Conservation (phyloP, 2,888 invertebrate species). For the Ophion costatus region DNA sequence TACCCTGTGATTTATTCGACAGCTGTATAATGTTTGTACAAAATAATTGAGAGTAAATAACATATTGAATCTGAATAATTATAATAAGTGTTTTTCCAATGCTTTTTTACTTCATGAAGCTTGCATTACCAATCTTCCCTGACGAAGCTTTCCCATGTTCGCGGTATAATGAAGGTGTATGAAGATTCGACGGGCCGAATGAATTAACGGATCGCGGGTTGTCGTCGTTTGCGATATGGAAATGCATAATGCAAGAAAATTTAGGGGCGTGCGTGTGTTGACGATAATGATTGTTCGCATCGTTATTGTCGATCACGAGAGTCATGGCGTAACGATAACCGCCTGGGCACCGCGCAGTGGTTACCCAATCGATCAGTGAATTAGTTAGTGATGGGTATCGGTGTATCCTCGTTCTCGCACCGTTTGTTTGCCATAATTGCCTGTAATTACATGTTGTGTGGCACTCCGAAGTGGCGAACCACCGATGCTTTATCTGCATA, state of each 20-base stretch:
- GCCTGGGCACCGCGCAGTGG: slow-evolving; percentile 44
- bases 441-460: slow-evolving; percentile 58
- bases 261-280: slow-evolving; percentile 22
- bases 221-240: slow-evolving; percentile 32
- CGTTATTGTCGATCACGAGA: slow-evolving; percentile 62
- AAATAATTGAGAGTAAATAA: neutral
- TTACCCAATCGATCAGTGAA: slow-evolving; percentile 66
- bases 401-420: slow-evolving; percentile 37
- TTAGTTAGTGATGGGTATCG: slow-evolving; percentile 64
- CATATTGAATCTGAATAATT: neutral
- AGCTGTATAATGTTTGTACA: neutral
- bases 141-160: neutral
- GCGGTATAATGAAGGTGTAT: neutral
- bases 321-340: slow-evolving; percentile 56
- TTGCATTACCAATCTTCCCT: neutral
- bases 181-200: slow-evolving; percentile 1
- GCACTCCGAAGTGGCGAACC: slow-evolving; percentile 42
- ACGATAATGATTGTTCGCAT: slow-evolving; percentile 60
- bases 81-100: neutral
- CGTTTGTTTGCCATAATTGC: slow-evolving; percentile 66
- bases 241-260: slow-evolving; percentile 26
- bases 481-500: slow-evolving; percentile 40
- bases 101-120: neutral
- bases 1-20: neutral
- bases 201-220: slow-evolving; percentile 18